These are phyloP conservation scores for Steatornis caripensis DNA, from an alignment of 2,113 vertebrate genomes.

Conservation along the genomic window DNA sequence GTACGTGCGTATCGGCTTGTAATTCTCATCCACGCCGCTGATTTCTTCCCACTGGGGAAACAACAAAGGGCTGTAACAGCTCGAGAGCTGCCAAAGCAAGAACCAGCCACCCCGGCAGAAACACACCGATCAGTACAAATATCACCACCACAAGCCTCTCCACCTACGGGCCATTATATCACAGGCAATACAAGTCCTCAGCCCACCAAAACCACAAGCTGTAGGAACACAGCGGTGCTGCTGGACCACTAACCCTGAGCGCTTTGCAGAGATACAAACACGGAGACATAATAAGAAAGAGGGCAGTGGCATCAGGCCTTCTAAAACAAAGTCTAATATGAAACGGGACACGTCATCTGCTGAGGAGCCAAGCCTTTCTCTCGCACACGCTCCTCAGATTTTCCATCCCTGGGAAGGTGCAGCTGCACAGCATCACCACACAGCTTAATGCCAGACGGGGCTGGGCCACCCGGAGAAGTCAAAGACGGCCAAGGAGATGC, in stretches of 20 bases:
- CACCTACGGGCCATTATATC: neutral
- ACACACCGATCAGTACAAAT: neutral
- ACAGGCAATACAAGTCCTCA: neutral
- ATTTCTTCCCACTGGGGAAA: slow-evolving; percentile 94
- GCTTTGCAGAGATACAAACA: neutral
- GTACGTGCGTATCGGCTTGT: slow-evolving; percentile 92
- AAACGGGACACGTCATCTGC: neutral
- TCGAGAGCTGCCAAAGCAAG: neutral
- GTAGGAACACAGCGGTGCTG: neutral
- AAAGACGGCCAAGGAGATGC: neutral
- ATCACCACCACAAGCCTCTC: neutral
- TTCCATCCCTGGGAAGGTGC: neutral
- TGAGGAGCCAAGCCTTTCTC: neutral
- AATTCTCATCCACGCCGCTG: slow-evolving; percentile 91
- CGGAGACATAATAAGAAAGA: neutral
- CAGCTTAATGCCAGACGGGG: rapidly evolving
- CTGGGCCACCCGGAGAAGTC: neutral
- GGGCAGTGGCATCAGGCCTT: neutral
- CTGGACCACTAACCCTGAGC: neutral
- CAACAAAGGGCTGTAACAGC: neutral
- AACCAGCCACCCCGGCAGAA: neutral
- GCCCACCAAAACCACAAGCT: neutral
- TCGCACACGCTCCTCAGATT: neutral
- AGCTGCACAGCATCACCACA: neutral
- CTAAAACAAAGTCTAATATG: neutral